Evolutionary conservation across 2,113 vertebrate species (phyloP).

Genomic region (Apeltes quadracus): DNA sequence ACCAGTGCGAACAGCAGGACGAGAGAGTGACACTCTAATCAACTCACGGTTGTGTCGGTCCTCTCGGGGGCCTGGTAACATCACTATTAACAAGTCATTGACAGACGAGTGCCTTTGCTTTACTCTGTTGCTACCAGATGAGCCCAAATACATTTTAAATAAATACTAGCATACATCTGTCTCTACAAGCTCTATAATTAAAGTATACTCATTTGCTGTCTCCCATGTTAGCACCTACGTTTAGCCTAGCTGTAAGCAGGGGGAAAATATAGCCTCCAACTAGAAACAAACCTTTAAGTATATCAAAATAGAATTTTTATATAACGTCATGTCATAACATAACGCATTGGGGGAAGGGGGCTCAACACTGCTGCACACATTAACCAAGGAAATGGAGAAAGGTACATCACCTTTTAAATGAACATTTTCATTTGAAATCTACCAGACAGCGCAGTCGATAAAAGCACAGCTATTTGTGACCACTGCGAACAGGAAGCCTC

Average conservation of each 20-base stretch:
- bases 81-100: constrained; percentile 23
- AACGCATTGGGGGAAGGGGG: too few relatives aligned
- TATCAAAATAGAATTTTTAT: not conserved
- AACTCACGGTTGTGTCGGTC: constrained; percentile 27
- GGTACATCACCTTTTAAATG: too few relatives aligned
- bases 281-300: not conserved
- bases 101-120: constrained; percentile 6
- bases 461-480: too few relatives aligned
- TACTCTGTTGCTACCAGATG: too few relatives aligned
- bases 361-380: too few relatives aligned
- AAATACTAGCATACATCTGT: not conserved
- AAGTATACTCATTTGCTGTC: not conserved
- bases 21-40: constrained; percentile 23
- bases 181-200: not conserved
- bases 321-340: too few relatives aligned
- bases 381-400: too few relatives aligned
- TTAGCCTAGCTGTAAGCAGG: not conserved
- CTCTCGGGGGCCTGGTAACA: too few relatives aligned
- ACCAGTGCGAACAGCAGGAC: constrained; percentile 16
- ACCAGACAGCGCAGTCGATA: too few relatives aligned
- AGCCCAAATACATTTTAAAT: not conserved
- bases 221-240: not conserved
- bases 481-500: too few relatives aligned
- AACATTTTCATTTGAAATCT: too few relatives aligned
- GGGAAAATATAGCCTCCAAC: not conserved